Conservation (phyloP, 2,113 vertebrate genomes). For the Tor tambroides region DNA sequence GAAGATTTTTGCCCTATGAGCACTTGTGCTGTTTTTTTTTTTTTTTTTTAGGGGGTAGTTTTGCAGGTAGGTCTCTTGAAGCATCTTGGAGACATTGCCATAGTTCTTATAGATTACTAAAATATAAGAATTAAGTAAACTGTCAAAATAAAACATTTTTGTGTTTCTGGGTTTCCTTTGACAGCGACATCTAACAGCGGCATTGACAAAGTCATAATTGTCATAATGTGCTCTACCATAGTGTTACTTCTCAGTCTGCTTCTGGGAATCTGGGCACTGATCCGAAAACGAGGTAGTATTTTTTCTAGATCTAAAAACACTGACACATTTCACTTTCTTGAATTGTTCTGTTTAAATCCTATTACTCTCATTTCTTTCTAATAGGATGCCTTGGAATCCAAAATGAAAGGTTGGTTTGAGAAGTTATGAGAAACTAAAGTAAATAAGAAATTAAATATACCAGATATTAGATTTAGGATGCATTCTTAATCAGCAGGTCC, state of each 20-base stretch:
- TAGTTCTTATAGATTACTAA: not conserved
- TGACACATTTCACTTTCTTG: not conserved
- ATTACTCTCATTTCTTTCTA: not conserved
- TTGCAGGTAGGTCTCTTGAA: too few species aligned
- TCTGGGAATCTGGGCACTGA: conserved; percentile 18
- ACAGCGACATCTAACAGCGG: not conserved
- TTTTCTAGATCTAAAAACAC: not conserved
- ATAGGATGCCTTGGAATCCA: not conserved
- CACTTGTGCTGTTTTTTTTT: too few species aligned
- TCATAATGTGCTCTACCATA: not conserved
- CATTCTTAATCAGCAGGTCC: not conserved
- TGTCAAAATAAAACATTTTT: not conserved
- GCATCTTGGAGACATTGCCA: too few species aligned
- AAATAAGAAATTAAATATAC: not conserved
- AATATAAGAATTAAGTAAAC: not conserved
- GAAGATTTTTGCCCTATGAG: too few species aligned
- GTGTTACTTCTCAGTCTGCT: not conserved
- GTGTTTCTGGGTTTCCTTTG: not conserved
- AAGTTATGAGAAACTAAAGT: not conserved
- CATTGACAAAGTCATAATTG: not conserved
- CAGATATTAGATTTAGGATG: not conserved
- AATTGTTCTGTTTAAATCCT: not conserved
- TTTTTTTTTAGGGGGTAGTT: too few species aligned
- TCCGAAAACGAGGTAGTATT: conserved; percentile 31
- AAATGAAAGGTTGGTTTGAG: conserved; percentile 42